These are phyloP conservation scores for Fopius arisanus DNA, from an alignment of 1,140 invertebrate species.

Conservation along the genomic window DNA sequence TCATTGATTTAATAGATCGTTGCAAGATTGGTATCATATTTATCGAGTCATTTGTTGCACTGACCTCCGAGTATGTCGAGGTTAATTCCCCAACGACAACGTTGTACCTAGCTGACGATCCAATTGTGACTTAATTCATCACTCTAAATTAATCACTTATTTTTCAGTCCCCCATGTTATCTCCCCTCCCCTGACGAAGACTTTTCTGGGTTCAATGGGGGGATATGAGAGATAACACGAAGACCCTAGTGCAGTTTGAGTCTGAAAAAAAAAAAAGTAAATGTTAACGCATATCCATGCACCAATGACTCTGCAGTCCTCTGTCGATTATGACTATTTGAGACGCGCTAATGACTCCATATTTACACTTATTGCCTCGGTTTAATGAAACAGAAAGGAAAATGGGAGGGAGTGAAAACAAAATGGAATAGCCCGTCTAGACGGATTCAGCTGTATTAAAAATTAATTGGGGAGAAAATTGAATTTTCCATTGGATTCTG, in stretches of 20 bases:
- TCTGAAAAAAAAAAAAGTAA: neutral
- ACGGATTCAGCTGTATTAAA: neutral
- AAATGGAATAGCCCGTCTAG: neutral
- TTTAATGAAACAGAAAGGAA: neutral
- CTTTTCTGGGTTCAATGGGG: neutral
- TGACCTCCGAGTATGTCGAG: conserved; percentile 28
- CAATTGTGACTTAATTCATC: conserved; percentile 13
- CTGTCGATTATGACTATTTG: conserved; percentile 2
- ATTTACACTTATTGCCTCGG: conserved; percentile 4
- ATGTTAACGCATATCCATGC: conserved; percentile 6
- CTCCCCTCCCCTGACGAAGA: neutral
- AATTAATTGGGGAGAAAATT: conserved; percentile 2
- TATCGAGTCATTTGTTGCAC: conserved; percentile 28
- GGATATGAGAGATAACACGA: neutral
- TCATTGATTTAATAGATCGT: conserved; percentile 20
- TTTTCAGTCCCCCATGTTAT: neutral
- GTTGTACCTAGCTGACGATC: conserved; percentile 14
- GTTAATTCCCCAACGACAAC: conserved; percentile 21
- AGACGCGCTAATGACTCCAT: conserved; percentile 1
- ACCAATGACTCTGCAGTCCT: neutral
- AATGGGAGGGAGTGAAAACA: neutral
- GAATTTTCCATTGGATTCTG: neutral
- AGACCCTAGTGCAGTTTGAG: neutral
- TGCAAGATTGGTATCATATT: conserved; percentile 21
- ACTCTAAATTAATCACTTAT: conserved; percentile 9